phyloP scores from a whole-genome alignment of 2,797 vertebrate species.

The Mormyrops attenuatus region DNA sequence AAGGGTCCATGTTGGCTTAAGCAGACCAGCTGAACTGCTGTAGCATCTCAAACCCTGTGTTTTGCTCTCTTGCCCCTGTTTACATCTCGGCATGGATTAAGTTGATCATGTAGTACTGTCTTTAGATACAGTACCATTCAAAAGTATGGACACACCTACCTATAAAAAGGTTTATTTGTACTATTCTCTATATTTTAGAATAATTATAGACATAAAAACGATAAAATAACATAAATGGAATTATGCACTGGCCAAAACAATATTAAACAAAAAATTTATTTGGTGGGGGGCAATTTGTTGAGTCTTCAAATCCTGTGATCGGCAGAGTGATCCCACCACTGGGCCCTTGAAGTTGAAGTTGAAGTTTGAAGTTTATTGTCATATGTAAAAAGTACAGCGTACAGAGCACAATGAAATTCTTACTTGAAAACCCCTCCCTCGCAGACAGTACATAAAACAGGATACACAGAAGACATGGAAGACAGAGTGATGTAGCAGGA shows the following conservation, averaged over 20 bases:
- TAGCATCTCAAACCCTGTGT: neutral
- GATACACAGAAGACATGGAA: too few species aligned
- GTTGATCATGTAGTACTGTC: neutral
- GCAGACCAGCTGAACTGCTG: neutral
- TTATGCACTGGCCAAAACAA: neutral
- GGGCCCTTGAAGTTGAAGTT: neutral
- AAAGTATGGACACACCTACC: neutral
- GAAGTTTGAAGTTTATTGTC: too few species aligned
- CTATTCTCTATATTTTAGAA: neutral
- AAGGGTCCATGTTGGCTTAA: neutral
- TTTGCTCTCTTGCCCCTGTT: neutral
- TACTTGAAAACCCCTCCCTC: too few species aligned
- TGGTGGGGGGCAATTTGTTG: neutral
- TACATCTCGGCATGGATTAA: neutral
- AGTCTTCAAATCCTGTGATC: neutral
- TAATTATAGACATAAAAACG: neutral
- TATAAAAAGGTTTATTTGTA: neutral
- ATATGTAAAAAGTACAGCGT: too few species aligned
- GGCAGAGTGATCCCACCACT: neutral
- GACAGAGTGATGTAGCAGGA: too few species aligned
- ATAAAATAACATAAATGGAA: neutral
- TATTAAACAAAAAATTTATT: neutral
- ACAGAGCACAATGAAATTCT: too few species aligned
- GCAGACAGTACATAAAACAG: too few species aligned
- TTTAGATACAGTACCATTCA: neutral